Base-by-base conservation (phyloP, 2,797 vertebrate species). In the Cyprinodon diabolis region DNA sequence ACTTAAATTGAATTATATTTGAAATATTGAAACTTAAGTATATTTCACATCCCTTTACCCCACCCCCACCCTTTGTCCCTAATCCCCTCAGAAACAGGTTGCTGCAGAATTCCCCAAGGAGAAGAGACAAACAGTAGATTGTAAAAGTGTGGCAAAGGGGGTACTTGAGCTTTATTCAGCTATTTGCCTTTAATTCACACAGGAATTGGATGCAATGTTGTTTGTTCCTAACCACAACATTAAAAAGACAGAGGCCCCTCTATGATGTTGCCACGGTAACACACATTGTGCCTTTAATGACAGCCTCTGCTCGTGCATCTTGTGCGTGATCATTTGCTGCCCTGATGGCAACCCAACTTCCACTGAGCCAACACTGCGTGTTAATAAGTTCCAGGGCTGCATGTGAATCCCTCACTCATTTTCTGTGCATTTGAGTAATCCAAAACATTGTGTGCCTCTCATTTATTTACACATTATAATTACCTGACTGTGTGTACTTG, bases 261-360 rank as follows among this genome's bases (percentile, higher is more conserved):
- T 91, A 68, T 91, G 90, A 94, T 90, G 93, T 94, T 94, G 90
- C 92, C 91, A 94, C 85, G 90, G 93, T 91, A 93, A 94, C 92
- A 76, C 91, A 93, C 88, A 90, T 91, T 91, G 88, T 91, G 90
- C 83, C 88, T 91, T 90, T 93, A 89, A 91, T 93, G 93, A 92
- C 91, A 93, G 85, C 77, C 87, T 87, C 83, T 81, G 86, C 86
- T 90, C 87, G 85, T 89, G 86, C 89, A 86, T 90, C 88, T 85
- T 86, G 86, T 79, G 54, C 87, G 67, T 89, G 89, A 93, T 92
- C 89, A 89, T 90, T 91, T 90, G 85, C 87, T 87, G 88, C 87
- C 87, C 84, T 72, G 77, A 84, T 84, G 75, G 80, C 37, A 84
- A 65, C 81, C 77, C 83, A 74, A 81, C 81, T 75, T 72, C 13